These are phyloP conservation scores for Heliconius melpomene DNA, from an alignment of 1,140 invertebrate species.

Conservation along the genomic window DNA sequence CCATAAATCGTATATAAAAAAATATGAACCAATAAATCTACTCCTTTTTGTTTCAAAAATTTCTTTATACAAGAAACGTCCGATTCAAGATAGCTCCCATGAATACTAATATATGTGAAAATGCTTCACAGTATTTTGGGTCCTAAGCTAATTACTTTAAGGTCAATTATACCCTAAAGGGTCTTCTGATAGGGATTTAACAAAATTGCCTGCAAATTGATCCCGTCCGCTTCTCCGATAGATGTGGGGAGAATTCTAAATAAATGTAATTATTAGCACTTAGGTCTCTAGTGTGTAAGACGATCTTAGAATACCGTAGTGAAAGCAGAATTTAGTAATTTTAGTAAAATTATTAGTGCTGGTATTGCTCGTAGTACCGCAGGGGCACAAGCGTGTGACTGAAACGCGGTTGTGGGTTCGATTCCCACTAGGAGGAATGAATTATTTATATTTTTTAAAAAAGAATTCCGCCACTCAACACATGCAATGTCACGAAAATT, in stretches of 20 bases:
- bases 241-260: not conserved
- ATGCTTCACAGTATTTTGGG: not conserved
- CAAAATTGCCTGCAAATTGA: conserved; percentile 25
- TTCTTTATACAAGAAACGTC: conserved; percentile 1
- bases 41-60: not conserved
- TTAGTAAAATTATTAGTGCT: too few species aligned
- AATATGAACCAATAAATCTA: not conserved
- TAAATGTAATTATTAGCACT: conserved; percentile 1
- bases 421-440: too few species aligned
- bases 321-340: too few species aligned
- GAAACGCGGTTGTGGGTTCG: too few species aligned
- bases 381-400: too few species aligned
- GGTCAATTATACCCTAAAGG: not conserved
- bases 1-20: not conserved
- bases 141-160: not conserved
- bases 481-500: too few species aligned
- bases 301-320: not conserved
- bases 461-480: too few species aligned
- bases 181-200: conserved; percentile 1
- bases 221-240: not conserved
- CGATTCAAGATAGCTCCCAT: conserved; percentile 16
- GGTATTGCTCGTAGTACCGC: too few species aligned
- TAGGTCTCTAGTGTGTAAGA: not conserved
- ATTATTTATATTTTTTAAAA: too few species aligned
- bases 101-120: conserved; percentile 16